phyloP scores from a whole-genome alignment of 2,888 invertebrate genomes.

The Rhagophthalmus giganteus region DNA sequence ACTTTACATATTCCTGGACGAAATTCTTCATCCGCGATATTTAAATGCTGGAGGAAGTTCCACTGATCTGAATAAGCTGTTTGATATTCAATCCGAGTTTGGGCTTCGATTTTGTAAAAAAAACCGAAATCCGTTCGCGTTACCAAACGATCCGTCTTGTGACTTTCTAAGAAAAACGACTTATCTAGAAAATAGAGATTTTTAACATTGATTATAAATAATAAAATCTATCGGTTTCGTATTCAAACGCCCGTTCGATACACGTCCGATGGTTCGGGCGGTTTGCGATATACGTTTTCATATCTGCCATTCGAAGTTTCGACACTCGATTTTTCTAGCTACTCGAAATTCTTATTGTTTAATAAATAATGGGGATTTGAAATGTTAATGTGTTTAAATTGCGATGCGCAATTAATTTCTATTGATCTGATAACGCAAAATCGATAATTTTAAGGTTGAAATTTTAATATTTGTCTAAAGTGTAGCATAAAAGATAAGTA shows the following conservation, averaged over 20 bases:
- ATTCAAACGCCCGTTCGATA: too few relatives aligned
- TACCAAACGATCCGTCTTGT: constrained; percentile 21
- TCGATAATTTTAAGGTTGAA: too few relatives aligned
- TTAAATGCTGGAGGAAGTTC: constrained; percentile 37
- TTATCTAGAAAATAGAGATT: neutral
- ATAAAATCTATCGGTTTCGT: too few relatives aligned
- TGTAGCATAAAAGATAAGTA: too few relatives aligned
- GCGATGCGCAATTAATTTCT: too few relatives aligned
- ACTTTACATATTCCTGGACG: constrained; percentile 41
- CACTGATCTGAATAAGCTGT: constrained; percentile 42
- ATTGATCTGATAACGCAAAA: too few relatives aligned
- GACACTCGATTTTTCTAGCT: too few relatives aligned
- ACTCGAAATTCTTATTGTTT: neutral
- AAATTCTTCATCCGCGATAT: constrained; percentile 42
- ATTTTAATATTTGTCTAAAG: too few relatives aligned
- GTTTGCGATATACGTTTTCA: neutral
- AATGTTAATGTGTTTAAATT: too few relatives aligned
- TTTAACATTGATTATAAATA: neutral
- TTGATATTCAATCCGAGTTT: constrained; percentile 44
- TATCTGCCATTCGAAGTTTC: neutral
- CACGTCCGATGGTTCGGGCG: too few relatives aligned
- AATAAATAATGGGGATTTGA: too few relatives aligned
- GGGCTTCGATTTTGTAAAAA: constrained; percentile 41
- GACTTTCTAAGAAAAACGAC: neutral
- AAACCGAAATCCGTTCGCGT: constrained; percentile 31